Evolutionary conservation across 2,797 vertebrate genomes (phyloP), one percentile per base, ranked within the genome.

Genomic region (Lacerta bilineata): DNA sequence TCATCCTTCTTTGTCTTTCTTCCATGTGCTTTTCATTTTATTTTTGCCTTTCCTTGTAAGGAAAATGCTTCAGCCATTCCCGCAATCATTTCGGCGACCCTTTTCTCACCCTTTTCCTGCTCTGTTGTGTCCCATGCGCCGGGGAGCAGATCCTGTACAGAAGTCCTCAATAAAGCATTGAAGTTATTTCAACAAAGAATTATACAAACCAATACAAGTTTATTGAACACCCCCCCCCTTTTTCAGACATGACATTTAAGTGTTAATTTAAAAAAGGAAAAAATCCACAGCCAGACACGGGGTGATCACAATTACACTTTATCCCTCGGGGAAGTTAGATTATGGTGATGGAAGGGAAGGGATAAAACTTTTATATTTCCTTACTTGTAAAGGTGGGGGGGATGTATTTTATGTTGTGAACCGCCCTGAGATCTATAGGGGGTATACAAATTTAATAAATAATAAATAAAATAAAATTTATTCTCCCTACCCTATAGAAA

Each of bases 201-300:
- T 11, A n/a, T 89, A 85, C 77, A 80, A 80, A 80, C 72, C 33
- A 69, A 78, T 46, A 72, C 33, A 71, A 83, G 71, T 89, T 89
- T 85, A 75, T 85, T 89, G 15, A 64, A 50, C 15, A 0, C 23
- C 43, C 15, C 33, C 33, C 20, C 6, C n/a, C n/a, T 89, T n/a
- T 20, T n/a, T 20, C 78, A 85, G 85, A 64, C 78, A 76, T 10
- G 50, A 33, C 36, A 20, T 71, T 68, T 41, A 29, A 7, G 41
- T 69, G 29, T 10, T 20, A 50, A 7, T 29, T 55, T 15, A 55
- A 55, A 55, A 55, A 4, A 1, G 10, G 10, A 46, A 10, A 55
- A 27, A 77, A 78, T 41, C 66, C n/a, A 59, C 50, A 33, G n/a
- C 4, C 66, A 61, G 46, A 72, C 36, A 55, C 7, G 3, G 29